These are phyloP conservation scores for Syrphus vitripennis DNA, from an alignment of 2,888 invertebrate species.

Conservation along the genomic window DNA sequence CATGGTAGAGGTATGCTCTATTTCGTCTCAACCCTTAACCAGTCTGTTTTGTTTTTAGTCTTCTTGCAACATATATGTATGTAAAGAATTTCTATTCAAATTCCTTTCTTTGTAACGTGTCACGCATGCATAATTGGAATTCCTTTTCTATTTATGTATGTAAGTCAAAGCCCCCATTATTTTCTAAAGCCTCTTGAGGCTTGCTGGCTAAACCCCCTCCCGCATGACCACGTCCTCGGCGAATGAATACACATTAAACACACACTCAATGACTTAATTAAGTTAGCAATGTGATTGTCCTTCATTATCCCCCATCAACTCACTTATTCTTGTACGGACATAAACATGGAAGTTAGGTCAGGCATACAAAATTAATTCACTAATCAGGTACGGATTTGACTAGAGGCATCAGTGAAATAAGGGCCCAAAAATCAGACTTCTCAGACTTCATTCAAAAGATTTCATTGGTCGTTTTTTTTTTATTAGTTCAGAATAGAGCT, in stretches of 20 bases:
- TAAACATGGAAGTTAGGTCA: constrained; percentile 9
- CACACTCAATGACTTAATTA: constrained; percentile 61
- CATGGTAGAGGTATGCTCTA: too few species aligned
- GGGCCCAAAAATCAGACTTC: background rate
- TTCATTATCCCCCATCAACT: constrained; percentile 50
- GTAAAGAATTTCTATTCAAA: constrained; percentile 21
- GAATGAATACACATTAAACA: constrained; percentile 48
- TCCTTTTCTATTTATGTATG: background rate
- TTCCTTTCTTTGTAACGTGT: constrained; percentile 55
- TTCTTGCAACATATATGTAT: too few species aligned
- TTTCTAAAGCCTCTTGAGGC: background rate
- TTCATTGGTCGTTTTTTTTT: too few species aligned
- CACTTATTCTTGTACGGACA: constrained; percentile 28
- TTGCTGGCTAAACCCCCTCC: background rate
- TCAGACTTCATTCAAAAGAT: too few species aligned
- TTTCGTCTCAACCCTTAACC: background rate
- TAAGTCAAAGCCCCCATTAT: constrained; percentile 3
- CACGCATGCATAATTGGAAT: constrained; percentile 54
- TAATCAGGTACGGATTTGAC: background rate
- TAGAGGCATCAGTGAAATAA: background rate
- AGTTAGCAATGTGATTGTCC: constrained; percentile 60
- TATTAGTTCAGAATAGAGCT: too few species aligned
- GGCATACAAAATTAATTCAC: constrained; percentile 17
- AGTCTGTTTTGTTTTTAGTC: background rate
- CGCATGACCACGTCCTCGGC: background rate